phyloP scores from a whole-genome alignment of 2,797 vertebrate genomes.

The Bradypodion pumilum region DNA sequence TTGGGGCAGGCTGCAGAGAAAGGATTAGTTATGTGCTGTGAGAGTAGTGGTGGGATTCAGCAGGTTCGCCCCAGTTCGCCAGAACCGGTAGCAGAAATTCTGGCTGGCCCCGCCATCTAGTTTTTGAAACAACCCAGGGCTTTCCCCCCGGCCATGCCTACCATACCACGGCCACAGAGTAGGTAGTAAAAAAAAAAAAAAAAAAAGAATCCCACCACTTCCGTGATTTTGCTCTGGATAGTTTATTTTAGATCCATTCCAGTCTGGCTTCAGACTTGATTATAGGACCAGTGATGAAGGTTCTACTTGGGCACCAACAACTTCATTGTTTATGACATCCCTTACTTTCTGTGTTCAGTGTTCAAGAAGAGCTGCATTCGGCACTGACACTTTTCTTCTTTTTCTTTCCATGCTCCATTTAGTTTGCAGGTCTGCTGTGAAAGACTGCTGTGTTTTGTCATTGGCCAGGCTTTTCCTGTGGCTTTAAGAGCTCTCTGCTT shows the following conservation, averaged over 20 bases:
- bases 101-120: too few species aligned
- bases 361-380: background rate
- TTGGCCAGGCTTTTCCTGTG: background rate
- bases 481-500: constrained; percentile 51
- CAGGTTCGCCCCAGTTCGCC: too few species aligned
- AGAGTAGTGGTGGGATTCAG: too few species aligned
- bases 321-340: background rate
- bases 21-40: background rate
- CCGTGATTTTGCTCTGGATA: background rate
- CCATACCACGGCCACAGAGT: too few species aligned
- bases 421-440: background rate
- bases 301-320: too few species aligned
- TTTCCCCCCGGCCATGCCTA: too few species aligned
- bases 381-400: background rate
- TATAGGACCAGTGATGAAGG: too few species aligned
- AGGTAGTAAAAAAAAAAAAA: too few species aligned
- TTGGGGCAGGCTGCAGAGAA: background rate
- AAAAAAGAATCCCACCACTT: too few species aligned
- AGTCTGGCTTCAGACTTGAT: background rate
- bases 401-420: background rate
- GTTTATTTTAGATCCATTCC: background rate
- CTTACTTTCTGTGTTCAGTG: background rate
- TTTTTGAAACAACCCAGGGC: too few species aligned
- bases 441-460: background rate
- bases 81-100: too few species aligned